Evolutionary conservation across 2,888 invertebrate genomes (phyloP).

Genomic region (Rotaria magnacalcarata): DNA sequence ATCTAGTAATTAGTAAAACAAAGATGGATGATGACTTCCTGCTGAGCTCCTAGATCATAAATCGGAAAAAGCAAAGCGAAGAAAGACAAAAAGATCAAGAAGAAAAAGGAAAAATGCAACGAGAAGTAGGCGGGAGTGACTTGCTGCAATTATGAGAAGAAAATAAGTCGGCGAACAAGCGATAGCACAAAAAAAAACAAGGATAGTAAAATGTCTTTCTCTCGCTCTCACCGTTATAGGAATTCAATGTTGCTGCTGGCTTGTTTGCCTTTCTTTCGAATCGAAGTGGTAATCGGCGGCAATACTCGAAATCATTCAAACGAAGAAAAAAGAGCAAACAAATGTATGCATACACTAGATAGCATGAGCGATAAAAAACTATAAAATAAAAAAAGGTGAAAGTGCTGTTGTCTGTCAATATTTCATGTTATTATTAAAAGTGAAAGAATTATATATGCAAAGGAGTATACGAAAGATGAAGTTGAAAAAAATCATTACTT

Average conservation of each 20-base stretch:
- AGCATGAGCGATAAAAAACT: background rate
- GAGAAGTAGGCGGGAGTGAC: background rate
- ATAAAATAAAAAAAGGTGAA: background rate
- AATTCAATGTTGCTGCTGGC: background rate
- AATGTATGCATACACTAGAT: background rate
- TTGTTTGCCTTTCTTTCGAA: conserved; percentile 10
- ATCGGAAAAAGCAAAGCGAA: background rate
- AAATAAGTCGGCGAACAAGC: background rate
- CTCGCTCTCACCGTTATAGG: conserved; percentile 1
- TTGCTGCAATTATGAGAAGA: background rate
- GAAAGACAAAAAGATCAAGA: no score
- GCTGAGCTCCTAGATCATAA: background rate
- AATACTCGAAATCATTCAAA: conserved; percentile 20
- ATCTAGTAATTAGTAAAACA: conserved; percentile 21
- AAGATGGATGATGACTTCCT: conserved; percentile 26
- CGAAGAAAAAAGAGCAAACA: background rate
- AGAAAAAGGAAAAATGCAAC: background rate
- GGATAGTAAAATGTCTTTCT: background rate
- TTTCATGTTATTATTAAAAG: background rate
- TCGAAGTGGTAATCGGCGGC: conserved; percentile 10
- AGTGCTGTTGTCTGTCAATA: background rate
- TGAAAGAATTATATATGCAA: background rate
- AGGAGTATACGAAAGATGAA: background rate
- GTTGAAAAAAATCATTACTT: background rate
- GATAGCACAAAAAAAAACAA: background rate